Conservation (phyloP, 2,888 invertebrate species). For the Tortricodes alternella region DNA sequence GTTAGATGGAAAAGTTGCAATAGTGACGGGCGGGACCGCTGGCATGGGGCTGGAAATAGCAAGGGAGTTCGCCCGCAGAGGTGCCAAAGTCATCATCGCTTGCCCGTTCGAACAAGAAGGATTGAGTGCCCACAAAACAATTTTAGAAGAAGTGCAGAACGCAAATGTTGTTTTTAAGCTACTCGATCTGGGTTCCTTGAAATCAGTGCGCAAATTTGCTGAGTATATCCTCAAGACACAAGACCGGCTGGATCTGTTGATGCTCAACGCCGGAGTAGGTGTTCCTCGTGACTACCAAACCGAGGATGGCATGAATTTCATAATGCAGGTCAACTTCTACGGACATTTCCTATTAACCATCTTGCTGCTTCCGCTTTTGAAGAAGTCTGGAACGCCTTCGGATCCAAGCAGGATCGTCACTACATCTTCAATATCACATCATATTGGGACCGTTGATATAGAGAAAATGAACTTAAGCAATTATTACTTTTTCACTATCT, state of each 20-base stretch:
- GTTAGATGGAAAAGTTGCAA: slow-evolving; percentile 61
- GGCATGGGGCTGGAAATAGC: slow-evolving; percentile 73
- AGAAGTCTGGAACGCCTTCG: slow-evolving; percentile 74
- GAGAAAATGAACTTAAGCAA: slow-evolving; percentile 84
- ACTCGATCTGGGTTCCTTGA: slow-evolving; percentile 88
- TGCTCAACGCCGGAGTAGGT: slow-evolving; percentile 94
- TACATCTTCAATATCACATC: slow-evolving; percentile 89
- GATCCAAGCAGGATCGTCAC: slow-evolving; percentile 89
- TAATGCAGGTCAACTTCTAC: slow-evolving; percentile 96
- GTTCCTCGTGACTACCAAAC: slow-evolving; percentile 83
- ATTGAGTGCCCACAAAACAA: slow-evolving; percentile 76
- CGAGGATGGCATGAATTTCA: slow-evolving; percentile 91
- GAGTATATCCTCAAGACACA: slow-evolving; percentile 88
- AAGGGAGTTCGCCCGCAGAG: slow-evolving; percentile 64
- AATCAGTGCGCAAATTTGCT: slow-evolving; percentile 91
- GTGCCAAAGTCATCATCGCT: slow-evolving; percentile 68
- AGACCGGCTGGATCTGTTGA: slow-evolving; percentile 88
- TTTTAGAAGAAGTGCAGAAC: slow-evolving; percentile 86
- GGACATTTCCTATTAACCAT: slow-evolving; percentile 96
- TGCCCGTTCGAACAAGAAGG: slow-evolving; percentile 71
- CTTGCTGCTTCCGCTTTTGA: slow-evolving; percentile 90
- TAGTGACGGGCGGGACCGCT: slow-evolving; percentile 70
- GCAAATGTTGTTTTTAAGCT: slow-evolving; percentile 86
- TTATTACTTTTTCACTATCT: slow-evolving; percentile 67
- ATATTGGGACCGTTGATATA: slow-evolving; percentile 85